These are phyloP conservation scores for Leptopterna dolabrata DNA, from an alignment of 2,888 invertebrate species.

Conservation along the genomic window DNA sequence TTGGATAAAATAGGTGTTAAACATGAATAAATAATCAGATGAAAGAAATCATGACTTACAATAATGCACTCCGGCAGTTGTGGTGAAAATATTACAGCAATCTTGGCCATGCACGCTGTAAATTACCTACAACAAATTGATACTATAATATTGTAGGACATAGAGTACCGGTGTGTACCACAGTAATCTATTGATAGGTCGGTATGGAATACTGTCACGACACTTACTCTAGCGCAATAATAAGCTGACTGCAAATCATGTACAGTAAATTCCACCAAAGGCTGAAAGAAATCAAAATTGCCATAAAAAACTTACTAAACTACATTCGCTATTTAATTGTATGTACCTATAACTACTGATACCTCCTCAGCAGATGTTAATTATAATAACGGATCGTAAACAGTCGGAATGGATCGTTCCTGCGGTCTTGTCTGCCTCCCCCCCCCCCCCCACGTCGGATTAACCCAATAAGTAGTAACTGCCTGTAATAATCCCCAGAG, in stretches of 20 bases:
- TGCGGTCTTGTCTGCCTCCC: too few relatives aligned
- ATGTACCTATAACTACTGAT: too few relatives aligned
- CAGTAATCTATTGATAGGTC: too few relatives aligned
- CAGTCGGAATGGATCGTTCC: background rate
- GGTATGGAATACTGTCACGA: background rate
- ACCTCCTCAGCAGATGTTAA: background rate
- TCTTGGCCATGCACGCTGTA: background rate
- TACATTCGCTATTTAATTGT: too few relatives aligned
- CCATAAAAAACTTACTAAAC: too few relatives aligned
- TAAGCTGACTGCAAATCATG: background rate
- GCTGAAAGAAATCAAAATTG: background rate
- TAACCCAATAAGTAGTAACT: too few relatives aligned
- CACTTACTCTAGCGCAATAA: background rate
- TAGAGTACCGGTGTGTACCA: too few relatives aligned
- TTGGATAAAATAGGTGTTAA: too few relatives aligned
- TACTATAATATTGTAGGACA: background rate
- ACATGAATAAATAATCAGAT: too few relatives aligned
- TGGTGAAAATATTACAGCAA: conserved; percentile 10
- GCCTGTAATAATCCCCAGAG: too few relatives aligned
- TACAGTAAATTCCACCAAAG: background rate
- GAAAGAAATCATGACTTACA: background rate
- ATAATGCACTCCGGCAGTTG: background rate
- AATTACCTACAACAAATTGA: background rate
- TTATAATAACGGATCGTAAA: background rate
- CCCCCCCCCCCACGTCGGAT: too few relatives aligned